Conservation (phyloP, 2,888 invertebrate species). For the Eilema caniola region DNA sequence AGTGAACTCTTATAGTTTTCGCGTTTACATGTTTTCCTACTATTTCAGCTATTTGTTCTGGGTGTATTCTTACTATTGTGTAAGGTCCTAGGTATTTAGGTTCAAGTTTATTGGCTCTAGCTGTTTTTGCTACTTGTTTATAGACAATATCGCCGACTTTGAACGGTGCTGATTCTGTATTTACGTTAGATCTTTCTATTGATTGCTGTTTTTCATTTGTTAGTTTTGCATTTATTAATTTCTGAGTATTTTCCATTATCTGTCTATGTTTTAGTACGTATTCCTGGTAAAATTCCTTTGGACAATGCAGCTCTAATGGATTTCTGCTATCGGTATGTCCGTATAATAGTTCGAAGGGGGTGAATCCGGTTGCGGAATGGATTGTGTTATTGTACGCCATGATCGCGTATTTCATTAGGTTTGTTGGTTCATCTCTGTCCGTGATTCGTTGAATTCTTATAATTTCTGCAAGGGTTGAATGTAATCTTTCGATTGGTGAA, state of each 20-base stretch:
- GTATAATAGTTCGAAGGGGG: conserved; percentile 5
- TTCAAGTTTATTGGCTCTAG: conserved; percentile 1
- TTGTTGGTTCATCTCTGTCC: conserved; percentile 42
- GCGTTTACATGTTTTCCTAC: conserved; percentile 51
- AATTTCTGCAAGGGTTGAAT: conserved; percentile 32
- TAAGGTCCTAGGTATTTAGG: conserved; percentile 15
- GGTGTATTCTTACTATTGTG: conserved; percentile 35
- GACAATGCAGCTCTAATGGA: conserved; percentile 1
- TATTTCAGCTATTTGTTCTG: conserved; percentile 48
- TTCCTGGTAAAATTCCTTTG: conserved; percentile 1
- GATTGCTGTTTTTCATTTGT: not conserved
- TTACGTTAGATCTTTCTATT: conserved; percentile 1
- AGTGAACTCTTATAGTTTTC: conserved; percentile 49
- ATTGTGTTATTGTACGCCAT: conserved; percentile 7
- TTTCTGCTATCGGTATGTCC: conserved; percentile 3
- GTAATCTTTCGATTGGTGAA: conserved; percentile 42
- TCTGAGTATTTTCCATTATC: conserved; percentile 6
- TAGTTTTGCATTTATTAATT: not conserved
- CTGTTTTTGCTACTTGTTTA: conserved; percentile 2
- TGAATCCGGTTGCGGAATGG: conserved; percentile 1
- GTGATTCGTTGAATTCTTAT: conserved; percentile 45
- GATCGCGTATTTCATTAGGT: no score
- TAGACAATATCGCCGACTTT: not conserved
- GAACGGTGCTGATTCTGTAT: not conserved
- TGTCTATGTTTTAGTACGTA: not conserved